Evolutionary conservation across 1,140 invertebrate species (phyloP).

Genomic region (Aphidius ervi): DNA sequence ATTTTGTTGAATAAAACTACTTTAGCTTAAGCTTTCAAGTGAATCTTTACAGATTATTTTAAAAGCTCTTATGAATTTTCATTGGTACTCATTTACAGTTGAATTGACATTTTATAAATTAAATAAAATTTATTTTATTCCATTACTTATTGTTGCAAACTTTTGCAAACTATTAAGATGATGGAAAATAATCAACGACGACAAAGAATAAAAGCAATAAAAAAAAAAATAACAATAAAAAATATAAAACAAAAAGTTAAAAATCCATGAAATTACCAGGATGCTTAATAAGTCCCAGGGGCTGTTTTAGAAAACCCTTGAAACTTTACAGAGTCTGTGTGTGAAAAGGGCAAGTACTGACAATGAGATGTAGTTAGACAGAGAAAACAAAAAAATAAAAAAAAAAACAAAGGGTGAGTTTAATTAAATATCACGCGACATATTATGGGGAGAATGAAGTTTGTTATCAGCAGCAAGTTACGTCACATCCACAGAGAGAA

Average conservation of each 20-base stretch:
- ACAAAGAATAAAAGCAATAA: too few species aligned
- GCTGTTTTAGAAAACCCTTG: constrained; percentile 31
- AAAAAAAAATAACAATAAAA: not conserved
- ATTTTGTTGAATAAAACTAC: too few species aligned
- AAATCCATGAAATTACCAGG: constrained; percentile 26
- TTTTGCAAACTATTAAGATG: too few species aligned
- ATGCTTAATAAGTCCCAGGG: constrained; percentile 36
- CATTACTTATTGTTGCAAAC: too few species aligned
- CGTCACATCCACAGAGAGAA: constrained; percentile 21
- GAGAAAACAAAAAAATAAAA: constrained; percentile 13
- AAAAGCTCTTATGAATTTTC: too few species aligned
- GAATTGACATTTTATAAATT: too few species aligned
- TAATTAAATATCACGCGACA: constrained; percentile 47
- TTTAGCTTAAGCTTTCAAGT: too few species aligned
- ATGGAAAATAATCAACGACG: too few species aligned
- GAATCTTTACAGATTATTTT: too few species aligned
- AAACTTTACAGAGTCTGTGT: constrained; percentile 39
- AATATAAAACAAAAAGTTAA: constrained; percentile 20
- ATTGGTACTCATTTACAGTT: too few species aligned
- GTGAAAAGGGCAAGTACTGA: constrained; percentile 21
- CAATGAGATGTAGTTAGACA: too few species aligned
- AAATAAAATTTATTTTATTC: too few species aligned
- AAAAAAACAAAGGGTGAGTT: constrained; percentile 27
- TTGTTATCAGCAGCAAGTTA: constrained; percentile 31
- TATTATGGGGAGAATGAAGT: constrained; percentile 28